These are phyloP conservation scores for Drosophila algonquin DNA, from an alignment of 2,888 invertebrate species.

Conservation along the genomic window DNA sequence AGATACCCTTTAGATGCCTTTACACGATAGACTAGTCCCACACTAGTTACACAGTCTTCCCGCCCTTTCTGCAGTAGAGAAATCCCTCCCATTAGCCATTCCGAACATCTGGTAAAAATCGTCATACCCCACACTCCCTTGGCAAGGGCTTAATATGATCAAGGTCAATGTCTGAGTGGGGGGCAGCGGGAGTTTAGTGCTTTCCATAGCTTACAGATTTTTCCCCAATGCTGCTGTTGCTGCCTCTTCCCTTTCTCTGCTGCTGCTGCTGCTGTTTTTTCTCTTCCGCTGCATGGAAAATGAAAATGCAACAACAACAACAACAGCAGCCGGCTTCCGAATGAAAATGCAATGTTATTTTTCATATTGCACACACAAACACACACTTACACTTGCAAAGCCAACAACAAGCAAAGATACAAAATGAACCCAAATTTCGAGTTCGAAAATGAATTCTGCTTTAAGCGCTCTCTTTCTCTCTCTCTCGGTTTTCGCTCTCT, in stretches of 20 bases:
- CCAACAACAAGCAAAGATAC: neutral
- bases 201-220: conserved; percentile 37
- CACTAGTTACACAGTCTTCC: too few species aligned
- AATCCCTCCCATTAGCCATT: neutral
- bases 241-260: conserved; percentile 38
- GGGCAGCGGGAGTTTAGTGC: conserved; percentile 7
- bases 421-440: conserved; percentile 37
- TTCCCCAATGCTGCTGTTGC: conserved; percentile 31
- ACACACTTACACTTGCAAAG: conserved; percentile 10
- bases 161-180: conserved; percentile 74
- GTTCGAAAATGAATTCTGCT: conserved; percentile 61
- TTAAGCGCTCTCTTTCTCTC: neutral
- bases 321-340: conserved; percentile 28
- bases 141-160: conserved; percentile 61
- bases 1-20: neutral
- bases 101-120: neutral
- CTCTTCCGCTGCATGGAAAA: conserved; percentile 70
- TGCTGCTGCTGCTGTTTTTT: conserved; percentile 23
- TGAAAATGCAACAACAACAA: conserved; percentile 27
- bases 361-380: conserved; percentile 18
- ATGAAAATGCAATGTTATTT: conserved; percentile 50
- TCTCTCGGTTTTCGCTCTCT: neutral
- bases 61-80: too few species aligned
- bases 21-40: neutral
- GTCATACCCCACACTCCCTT: conserved; percentile 27